Evolutionary conservation across 1,140 invertebrate genomes (phyloP).

Genomic region (Chrysomallon squamiferum): DNA sequence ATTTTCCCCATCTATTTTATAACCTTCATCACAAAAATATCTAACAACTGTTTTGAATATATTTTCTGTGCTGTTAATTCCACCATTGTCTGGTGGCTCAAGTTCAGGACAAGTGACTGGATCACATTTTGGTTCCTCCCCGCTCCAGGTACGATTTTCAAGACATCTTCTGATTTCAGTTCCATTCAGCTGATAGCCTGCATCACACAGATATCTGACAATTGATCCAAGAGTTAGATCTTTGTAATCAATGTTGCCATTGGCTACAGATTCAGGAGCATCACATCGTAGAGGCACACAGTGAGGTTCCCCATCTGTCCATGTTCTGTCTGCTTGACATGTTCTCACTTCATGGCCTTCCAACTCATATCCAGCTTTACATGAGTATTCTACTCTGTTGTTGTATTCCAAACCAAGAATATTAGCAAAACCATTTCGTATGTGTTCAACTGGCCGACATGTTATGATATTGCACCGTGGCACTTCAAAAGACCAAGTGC

Average conservation of each 20-base stretch:
- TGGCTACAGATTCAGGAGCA: constrained; percentile 22
- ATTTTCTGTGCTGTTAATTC: constrained; percentile 4
- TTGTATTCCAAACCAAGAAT: constrained; percentile 25
- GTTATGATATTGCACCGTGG: constrained; percentile 28
- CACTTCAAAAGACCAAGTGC: constrained; percentile 19
- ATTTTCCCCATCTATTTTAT: constrained; percentile 46
- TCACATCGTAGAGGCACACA: constrained; percentile 46
- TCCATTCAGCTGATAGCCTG: constrained; percentile 60
- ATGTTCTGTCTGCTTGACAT: constrained; percentile 37
- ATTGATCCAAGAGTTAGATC: constrained; percentile 38
- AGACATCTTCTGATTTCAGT: constrained; percentile 49
- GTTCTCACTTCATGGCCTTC: constrained; percentile 31
- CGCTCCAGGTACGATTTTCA: constrained; percentile 86
- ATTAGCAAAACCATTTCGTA: constrained; percentile 10
- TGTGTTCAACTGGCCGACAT: background rate
- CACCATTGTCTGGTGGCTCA: constrained; percentile 30
- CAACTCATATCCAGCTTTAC: constrained; percentile 79
- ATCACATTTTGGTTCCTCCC: constrained; percentile 77
- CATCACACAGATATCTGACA: constrained; percentile 57
- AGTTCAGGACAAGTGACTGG: constrained; percentile 47
- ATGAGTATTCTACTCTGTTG: constrained; percentile 18
- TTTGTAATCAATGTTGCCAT: constrained; percentile 43
- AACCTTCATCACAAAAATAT: constrained; percentile 62
- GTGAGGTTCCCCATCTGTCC: constrained; percentile 35
- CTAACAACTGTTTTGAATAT: constrained; percentile 65